Evolutionary conservation across 92 coral and sea anemone genomes (phyloP).

Genomic region (Actinostola sp.): DNA sequence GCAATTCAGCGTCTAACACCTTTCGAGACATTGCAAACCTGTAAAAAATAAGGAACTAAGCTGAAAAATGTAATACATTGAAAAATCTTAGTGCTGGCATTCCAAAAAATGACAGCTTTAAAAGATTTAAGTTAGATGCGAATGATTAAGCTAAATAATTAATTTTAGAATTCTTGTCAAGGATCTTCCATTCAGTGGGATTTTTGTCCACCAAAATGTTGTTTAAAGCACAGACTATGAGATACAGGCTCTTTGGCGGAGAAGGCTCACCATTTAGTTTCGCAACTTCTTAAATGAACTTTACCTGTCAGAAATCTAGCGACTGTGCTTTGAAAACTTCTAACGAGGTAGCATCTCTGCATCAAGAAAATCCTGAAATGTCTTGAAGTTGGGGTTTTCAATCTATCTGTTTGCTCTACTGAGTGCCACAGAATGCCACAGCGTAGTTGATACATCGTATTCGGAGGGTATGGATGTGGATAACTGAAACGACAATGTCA

Average conservation of each 20-base stretch:
- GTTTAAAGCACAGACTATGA: conserved; percentile 30
- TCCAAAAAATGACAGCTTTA: neutral
- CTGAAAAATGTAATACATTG: neutral
- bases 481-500: too few relatives aligned
- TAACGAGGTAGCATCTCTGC: too few relatives aligned
- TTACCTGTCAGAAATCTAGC: too few relatives aligned
- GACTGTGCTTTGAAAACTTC: too few relatives aligned
- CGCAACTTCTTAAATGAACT: conserved; percentile 30
- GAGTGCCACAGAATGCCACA: too few relatives aligned
- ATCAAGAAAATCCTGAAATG: too few relatives aligned
- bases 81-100: neutral
- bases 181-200: conserved; percentile 17
- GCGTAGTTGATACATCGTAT: too few relatives aligned
- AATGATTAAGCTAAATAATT: neutral
- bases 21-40: neutral
- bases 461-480: too few relatives aligned
- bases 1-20: neutral
- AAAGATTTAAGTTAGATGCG: neutral
- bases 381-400: too few relatives aligned
- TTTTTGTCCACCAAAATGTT: conserved; percentile 11
- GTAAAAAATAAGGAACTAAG: neutral
- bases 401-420: too few relatives aligned
- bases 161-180: neutral
- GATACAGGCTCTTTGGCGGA: conserved; percentile 39
- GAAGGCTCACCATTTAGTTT: conserved; percentile 43